These are phyloP conservation scores for Colaptes auratus DNA, from an alignment of 2,113 vertebrate species.

Conservation along the genomic window DNA sequence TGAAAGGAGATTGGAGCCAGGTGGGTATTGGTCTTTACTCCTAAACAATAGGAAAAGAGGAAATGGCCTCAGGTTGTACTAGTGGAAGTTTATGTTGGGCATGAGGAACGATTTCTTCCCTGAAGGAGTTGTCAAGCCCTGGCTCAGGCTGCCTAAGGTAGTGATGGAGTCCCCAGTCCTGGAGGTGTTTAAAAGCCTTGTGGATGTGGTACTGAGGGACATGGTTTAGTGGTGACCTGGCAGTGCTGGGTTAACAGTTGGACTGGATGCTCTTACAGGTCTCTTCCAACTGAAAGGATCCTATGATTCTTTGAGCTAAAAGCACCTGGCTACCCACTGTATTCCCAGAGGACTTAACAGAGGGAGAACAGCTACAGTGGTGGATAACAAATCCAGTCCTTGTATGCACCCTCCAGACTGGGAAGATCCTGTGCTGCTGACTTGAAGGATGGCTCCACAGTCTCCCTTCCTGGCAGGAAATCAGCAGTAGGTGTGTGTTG, in stretches of 20 bases:
- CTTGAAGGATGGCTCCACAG: accelerated
- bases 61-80: background rate
- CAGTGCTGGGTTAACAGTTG: background rate
- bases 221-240: background rate
- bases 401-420: background rate
- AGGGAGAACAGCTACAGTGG: background rate
- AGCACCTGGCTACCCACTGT: no score
- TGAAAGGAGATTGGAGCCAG: background rate
- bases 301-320: background rate
- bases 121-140: background rate
- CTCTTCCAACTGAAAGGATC: background rate
- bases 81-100: background rate
- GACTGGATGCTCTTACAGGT: background rate
- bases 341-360: accelerated
- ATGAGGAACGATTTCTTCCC: background rate
- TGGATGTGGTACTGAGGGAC: background rate
- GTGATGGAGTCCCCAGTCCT: background rate
- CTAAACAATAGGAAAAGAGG: background rate
- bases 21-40: background rate
- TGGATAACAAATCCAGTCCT: accelerated
- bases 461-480: background rate
- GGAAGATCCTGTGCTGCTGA: background rate
- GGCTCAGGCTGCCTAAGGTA: background rate
- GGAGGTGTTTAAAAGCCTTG: background rate
- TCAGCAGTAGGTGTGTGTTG: background rate